Base-by-base conservation (phyloP, 2,113 vertebrate genomes). In the Saiga tatarica region DNA sequence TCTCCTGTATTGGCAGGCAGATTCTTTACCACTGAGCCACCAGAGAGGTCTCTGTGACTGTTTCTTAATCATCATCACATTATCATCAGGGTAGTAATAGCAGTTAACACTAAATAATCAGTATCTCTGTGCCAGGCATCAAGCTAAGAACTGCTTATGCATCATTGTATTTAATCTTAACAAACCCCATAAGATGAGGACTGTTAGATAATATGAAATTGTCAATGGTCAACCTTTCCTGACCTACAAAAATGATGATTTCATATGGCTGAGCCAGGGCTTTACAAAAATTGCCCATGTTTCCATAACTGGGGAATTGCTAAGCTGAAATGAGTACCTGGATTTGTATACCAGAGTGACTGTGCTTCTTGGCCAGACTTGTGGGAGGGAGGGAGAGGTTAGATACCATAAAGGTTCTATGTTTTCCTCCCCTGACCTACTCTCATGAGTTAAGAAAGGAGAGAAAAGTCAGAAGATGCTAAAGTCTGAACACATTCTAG, bases 111-210 rank as follows among this genome's bases (percentile, higher is more conserved):
- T 7, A 1, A 45, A 7, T 0, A 36, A 42, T 50, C 4, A 0
- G 52, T 42, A 39, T 19, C 47, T 86, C 3, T 2, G 19, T 25
- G n/a, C 36, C 33, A 52, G 64, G 14, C 7, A 7, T 39, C 13
- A 2, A 11, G 13, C 10, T n/a, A 2, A 62, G n/a, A 64, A 45
- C 30, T 2, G 8, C 26, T 6, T 1, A 0, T 1, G 39, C 4
- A 7, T 57, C 14, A 6, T 14, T 17, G 83, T 50, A 33, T 26
- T 92, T 30, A 53, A 64, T 74, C 79, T 36, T 25, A 28, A 26
- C 25, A 53, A 53, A 6, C 28, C 79, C 33, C 3, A 4, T 4
- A 39, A 33, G 7, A 4, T 19, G 14, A 30, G n/a, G 30, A 19
- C 6, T 55, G 3, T 36, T 74, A 26, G 53, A 14, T 1, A 28